Percentiles rank a stretch among this genome's conserved stretches.
These are phyloP conservation scores for Pegoplata infirma DNA, from an alignment of 2,888 invertebrate genomes.

Conservation along the genomic window DNA sequence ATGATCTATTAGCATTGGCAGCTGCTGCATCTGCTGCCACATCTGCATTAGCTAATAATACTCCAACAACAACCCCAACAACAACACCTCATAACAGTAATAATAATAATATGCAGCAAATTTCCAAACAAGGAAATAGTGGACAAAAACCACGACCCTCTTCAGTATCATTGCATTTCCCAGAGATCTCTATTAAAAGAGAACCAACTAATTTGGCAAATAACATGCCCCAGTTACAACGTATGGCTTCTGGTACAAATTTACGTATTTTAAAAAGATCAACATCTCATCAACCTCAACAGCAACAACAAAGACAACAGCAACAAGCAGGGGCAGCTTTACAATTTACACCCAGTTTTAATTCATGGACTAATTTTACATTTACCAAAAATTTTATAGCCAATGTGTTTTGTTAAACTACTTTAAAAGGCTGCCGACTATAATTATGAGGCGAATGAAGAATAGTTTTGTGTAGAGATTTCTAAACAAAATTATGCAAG, in stretches of 20 bases:
- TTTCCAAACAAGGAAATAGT: not conserved
- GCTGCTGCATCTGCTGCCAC: slow-evolving; percentile 68
- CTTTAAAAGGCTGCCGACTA: not conserved
- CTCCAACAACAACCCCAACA: slow-evolving; percentile 34
- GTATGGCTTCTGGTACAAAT: slow-evolving; percentile 73
- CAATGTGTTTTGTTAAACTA: slow-evolving; percentile 75
- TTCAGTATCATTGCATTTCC: slow-evolving; percentile 65
- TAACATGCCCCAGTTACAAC: slow-evolving; percentile 66
- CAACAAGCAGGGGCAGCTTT: slow-evolving; percentile 53
- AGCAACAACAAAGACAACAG: slow-evolving; percentile 60
- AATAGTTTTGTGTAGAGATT: slow-evolving; percentile 12
- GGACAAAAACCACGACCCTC: slow-evolving; percentile 61
- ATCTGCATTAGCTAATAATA: slow-evolving; percentile 55
- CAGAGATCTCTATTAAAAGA: slow-evolving; percentile 35
- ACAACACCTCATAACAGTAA: slow-evolving; percentile 9
- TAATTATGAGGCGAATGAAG: not conserved
- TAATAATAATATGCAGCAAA: not conserved
- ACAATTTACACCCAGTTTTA: slow-evolving; percentile 76
- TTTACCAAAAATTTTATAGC: slow-evolving; percentile 78
- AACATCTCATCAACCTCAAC: slow-evolving; percentile 68
- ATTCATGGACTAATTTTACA: slow-evolving; percentile 78
- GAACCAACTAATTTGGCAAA: slow-evolving; percentile 17
- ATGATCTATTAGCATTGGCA: slow-evolving; percentile 70
- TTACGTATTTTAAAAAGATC: slow-evolving; percentile 70
- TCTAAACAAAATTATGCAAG: not conserved